Percentiles rank a stretch among this genome's conserved stretches.
Evolutionary conservation across 1,140 invertebrate genomes (phyloP).

Genomic region (Nilaparvata lugens): DNA sequence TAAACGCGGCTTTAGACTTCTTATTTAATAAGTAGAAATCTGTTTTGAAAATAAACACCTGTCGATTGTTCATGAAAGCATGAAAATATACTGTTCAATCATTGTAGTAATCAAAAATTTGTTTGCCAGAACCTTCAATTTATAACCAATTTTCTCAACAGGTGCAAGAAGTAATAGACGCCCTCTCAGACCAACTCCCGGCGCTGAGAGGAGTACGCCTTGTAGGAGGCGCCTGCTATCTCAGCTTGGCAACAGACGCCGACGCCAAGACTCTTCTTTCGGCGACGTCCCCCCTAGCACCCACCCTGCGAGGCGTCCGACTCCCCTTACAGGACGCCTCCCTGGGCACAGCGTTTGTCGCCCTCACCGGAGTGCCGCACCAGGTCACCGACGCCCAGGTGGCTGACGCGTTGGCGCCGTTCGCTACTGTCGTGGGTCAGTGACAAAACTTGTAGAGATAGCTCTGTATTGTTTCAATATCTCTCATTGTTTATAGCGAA

Average conservation of each 20-base stretch:
- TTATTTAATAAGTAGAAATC: too few relatives aligned
- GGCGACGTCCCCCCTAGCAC: background rate
- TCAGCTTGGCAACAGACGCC: constrained; percentile 31
- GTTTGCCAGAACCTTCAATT: too few relatives aligned
- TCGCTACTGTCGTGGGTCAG: constrained; percentile 33
- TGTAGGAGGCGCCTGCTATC: constrained; percentile 27
- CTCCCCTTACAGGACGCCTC: constrained; percentile 32
- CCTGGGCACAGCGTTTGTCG: constrained; percentile 30
- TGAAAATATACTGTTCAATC: too few relatives aligned
- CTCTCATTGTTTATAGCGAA: background rate
- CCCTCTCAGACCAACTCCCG: constrained; percentile 31
- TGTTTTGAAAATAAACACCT: too few relatives aligned
- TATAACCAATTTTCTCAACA: too few relatives aligned
- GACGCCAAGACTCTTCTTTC: constrained; percentile 27
- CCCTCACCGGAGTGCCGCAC: constrained; percentile 35
- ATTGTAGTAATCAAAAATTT: too few relatives aligned
- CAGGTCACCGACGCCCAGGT: constrained; percentile 33
- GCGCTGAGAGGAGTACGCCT: constrained; percentile 32
- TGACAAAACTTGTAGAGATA: background rate
- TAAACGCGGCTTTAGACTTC: too few relatives aligned
- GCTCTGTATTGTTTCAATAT: too few relatives aligned
- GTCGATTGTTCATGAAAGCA: too few relatives aligned
- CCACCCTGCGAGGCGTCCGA: constrained; percentile 21
- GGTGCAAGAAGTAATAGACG: constrained; percentile 36
- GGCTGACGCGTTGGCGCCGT: constrained; percentile 30